phyloP scores from a whole-genome alignment of 2,113 vertebrate species.

The Osmerus eperlanus region DNA sequence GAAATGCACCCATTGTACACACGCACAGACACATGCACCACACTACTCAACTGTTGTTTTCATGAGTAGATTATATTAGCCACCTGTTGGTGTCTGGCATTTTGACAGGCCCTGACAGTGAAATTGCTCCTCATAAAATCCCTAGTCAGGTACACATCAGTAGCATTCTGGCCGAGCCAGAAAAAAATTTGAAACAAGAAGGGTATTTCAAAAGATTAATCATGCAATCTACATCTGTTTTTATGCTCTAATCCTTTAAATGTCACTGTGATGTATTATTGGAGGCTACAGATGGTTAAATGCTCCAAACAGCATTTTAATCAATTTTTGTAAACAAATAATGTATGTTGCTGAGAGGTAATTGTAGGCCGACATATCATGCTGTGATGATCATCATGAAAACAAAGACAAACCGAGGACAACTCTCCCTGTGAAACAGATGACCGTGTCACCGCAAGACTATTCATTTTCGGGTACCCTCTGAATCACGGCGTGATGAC shows the following conservation, averaged over 20 bases:
- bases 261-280: constrained; percentile 29
- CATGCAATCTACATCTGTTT: constrained; percentile 37
- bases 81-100: constrained; percentile 62
- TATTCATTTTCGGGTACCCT: neutral
- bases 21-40: constrained; percentile 12
- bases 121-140: constrained; percentile 33
- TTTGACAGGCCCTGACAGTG: constrained; percentile 46
- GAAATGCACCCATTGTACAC: neutral
- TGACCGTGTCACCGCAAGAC: neutral
- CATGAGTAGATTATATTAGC: constrained; percentile 53
- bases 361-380: neutral
- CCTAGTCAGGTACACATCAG: constrained; percentile 18
- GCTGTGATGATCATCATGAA: constrained; percentile 5
- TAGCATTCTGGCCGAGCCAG: constrained; percentile 14
- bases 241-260: constrained; percentile 23
- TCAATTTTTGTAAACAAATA: constrained; percentile 26
- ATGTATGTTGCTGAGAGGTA: neutral
- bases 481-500: neutral
- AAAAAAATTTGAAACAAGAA: constrained; percentile 33
- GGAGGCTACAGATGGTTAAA: constrained; percentile 9
- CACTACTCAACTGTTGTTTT: constrained; percentile 1
- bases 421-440: neutral
- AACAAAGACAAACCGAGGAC: neutral
- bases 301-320: constrained; percentile 25
- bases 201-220: constrained; percentile 52